Conservation (phyloP, 2,888 invertebrate species). For the Polydrusus cervinus region DNA sequence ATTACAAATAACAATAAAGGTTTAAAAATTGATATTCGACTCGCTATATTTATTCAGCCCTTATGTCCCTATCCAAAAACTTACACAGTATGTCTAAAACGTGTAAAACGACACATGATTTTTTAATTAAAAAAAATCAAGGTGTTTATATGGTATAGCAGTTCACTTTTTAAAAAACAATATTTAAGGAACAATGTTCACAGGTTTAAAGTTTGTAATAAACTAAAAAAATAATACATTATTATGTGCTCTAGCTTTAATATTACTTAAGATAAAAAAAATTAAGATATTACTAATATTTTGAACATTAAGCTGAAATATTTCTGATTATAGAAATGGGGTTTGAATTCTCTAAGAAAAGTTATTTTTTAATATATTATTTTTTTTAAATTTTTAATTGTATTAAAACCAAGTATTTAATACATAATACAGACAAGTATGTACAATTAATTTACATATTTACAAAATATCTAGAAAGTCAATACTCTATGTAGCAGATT, state of each 20-base stretch:
- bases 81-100: constrained; percentile 34
- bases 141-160: background rate
- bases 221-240: background rate
- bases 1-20: too few species aligned
- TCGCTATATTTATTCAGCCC: too few species aligned
- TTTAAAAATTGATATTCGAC: too few species aligned
- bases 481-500: too few species aligned
- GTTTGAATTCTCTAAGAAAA: background rate
- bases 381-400: too few species aligned
- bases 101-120: constrained; percentile 46
- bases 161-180: background rate
- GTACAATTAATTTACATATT: too few species aligned
- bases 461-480: too few species aligned
- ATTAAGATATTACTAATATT: constrained; percentile 12
- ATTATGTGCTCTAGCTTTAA: constrained; percentile 3
- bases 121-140: constrained; percentile 33
- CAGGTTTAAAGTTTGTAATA: background rate
- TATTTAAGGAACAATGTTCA: constrained; percentile 6
- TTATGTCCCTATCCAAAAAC: constrained; percentile 11
- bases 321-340: too few species aligned
- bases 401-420: too few species aligned
- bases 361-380: background rate
- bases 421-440: too few species aligned
- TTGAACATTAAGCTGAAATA: background rate
- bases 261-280: background rate